Conservation (phyloP, 2,113 vertebrate genomes). For the Hiodon tergisus region DNA sequence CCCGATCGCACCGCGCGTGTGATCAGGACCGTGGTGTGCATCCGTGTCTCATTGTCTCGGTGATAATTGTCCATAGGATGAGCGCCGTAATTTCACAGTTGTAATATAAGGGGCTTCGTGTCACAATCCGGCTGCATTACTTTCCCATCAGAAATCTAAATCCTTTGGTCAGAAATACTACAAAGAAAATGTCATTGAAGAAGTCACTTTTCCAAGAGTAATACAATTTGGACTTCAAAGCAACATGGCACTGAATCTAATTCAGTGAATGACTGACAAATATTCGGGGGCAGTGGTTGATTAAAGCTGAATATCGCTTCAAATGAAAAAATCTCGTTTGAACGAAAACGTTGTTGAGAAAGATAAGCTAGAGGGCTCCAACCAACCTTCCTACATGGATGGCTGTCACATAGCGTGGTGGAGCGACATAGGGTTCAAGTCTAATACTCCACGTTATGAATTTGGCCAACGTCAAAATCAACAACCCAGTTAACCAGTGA, state of each 20-base stretch:
- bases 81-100: not conserved
- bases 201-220: slow-evolving; percentile 28
- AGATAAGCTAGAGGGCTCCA: slow-evolving; percentile 22
- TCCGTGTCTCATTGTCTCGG: not conserved
- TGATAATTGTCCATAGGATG: not conserved
- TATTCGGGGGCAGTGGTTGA: slow-evolving; percentile 34
- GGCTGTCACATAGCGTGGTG: not conserved
- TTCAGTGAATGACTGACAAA: slow-evolving; percentile 31
- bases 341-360: slow-evolving; percentile 15
- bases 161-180: not conserved
- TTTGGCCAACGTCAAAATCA: too few species aligned
- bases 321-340: slow-evolving; percentile 26
- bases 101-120: not conserved
- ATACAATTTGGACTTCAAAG: slow-evolving; percentile 45
- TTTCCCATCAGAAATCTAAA: not conserved
- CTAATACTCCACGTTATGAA: too few species aligned
- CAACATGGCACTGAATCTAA: slow-evolving; percentile 41
- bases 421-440: not conserved
- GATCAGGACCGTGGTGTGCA: not conserved
- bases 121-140: not conserved
- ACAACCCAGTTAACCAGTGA: too few species aligned
- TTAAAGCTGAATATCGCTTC: slow-evolving; percentile 40
- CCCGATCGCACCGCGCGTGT: not conserved
- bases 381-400: not conserved
- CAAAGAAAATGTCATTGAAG: slow-evolving; percentile 30